Percentiles rank a stretch among this genome's conserved stretches.
These are phyloP conservation scores for Ormyrus pomaceus DNA, from an alignment of 2,888 invertebrate genomes.

Conservation along the genomic window DNA sequence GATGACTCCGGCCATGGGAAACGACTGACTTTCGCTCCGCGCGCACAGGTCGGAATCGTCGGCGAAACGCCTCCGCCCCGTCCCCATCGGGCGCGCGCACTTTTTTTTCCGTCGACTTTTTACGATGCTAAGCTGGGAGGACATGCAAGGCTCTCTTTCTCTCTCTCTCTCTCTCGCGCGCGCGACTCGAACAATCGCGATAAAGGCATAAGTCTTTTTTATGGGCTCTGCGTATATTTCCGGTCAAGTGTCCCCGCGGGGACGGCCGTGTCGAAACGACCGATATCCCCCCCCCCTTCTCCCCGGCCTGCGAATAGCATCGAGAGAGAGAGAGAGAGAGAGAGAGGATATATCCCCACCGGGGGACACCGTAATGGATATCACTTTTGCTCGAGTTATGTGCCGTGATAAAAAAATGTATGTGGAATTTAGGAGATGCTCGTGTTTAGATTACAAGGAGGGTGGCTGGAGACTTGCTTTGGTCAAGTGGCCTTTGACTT, in stretches of 20 bases:
- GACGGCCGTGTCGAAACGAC: conserved; percentile 39
- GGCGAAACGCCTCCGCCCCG: not conserved
- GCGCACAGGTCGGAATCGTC: conserved; percentile 12
- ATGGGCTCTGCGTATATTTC: conserved; percentile 65
- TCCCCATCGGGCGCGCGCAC: not conserved
- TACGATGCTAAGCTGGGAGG: conserved; percentile 45
- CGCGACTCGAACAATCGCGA: conserved; percentile 60
- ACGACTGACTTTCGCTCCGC: conserved; percentile 31
- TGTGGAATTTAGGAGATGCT: conserved; percentile 17
- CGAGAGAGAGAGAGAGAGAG: not conserved
- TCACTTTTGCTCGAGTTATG: conserved; percentile 30
- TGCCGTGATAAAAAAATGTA: not conserved
- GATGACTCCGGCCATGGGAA: conserved; percentile 13
- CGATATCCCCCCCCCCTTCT: not conserved
- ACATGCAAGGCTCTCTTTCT: not conserved
- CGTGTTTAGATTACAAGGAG: conserved; percentile 30
- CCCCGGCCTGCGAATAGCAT: no score
- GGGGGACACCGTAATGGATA: conserved; percentile 34
- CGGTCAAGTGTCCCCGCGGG: conserved; percentile 72
- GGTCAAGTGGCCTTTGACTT: no score
- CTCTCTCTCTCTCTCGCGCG: no score
- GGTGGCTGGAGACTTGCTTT: not conserved
- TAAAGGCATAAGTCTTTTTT: conserved; percentile 69
- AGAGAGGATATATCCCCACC: not conserved
- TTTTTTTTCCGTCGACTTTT: conserved; percentile 33